Conservation (phyloP, 2,888 invertebrate species). For the Notodonta dromedarius region DNA sequence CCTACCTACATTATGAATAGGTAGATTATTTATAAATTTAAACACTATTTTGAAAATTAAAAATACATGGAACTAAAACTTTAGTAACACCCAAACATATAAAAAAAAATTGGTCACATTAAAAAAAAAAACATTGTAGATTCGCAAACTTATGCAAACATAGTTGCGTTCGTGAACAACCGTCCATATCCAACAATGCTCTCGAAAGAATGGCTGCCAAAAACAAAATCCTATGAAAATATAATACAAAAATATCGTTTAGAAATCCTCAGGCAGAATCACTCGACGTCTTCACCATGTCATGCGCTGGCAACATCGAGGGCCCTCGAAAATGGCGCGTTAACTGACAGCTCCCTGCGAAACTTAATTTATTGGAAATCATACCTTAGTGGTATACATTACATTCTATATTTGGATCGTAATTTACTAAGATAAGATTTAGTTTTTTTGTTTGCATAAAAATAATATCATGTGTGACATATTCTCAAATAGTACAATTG, state of each 20-base stretch:
- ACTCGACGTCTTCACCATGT: conserved; percentile 71
- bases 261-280: conserved; percentile 55
- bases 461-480: background rate
- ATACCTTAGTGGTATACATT: conserved; percentile 14
- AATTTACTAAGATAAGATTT: background rate
- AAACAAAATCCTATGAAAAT: conserved; percentile 56
- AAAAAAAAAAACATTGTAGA: background rate
- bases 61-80: too few species aligned
- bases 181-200: conserved; percentile 4
- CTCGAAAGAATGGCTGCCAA: conserved; percentile 26
- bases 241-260: conserved; percentile 45
- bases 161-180: background rate
- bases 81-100: too few species aligned
- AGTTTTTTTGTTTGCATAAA: background rate
- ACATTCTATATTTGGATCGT: background rate
- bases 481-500: conserved; percentile 8
- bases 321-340: conserved; percentile 67
- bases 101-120: background rate
- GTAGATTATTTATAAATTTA: background rate
- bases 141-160: background rate
- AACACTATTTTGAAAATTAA: too few species aligned
- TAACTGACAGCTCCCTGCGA: conserved; percentile 57
- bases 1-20: background rate
- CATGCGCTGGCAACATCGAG: conserved; percentile 73
- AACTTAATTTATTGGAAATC: conserved; percentile 37